Evolutionary conservation across 2,797 vertebrate genomes (phyloP).

Genomic region (Peromyscus aztecus): DNA sequence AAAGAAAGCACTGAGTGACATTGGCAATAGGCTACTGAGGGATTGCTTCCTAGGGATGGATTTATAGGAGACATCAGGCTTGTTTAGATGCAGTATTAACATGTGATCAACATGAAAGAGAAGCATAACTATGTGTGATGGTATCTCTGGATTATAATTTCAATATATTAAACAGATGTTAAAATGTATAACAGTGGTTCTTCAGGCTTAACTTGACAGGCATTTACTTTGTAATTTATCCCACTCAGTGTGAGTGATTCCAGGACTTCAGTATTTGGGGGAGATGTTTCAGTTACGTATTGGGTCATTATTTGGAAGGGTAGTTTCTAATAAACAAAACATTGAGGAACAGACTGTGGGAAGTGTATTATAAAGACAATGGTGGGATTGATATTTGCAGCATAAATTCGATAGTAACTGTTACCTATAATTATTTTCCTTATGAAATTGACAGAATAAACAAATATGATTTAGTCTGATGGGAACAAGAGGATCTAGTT

Average conservation of each 20-base stretch:
- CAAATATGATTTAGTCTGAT: slow-evolving; percentile 55
- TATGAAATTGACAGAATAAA: slow-evolving; percentile 56
- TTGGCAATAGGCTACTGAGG: background rate
- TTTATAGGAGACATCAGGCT: background rate
- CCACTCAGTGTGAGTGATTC: background rate
- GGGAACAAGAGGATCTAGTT: slow-evolving; percentile 59
- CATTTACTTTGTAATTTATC: background rate
- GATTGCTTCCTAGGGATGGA: background rate
- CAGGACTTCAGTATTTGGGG: background rate
- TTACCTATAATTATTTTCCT: slow-evolving; percentile 47
- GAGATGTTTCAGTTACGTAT: background rate
- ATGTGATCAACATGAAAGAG: slow-evolving; percentile 38
- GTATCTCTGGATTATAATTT: slow-evolving; percentile 45
- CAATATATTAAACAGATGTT: background rate
- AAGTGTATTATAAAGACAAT: background rate
- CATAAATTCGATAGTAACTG: background rate
- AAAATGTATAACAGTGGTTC: background rate
- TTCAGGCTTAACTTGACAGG: background rate
- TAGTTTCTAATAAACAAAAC: slow-evolving; percentile 7
- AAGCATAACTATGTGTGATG: background rate
- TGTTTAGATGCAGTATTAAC: slow-evolving; percentile 36
- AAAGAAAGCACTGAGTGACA: background rate
- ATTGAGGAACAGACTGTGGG: background rate
- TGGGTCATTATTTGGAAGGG: background rate
- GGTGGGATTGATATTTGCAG: background rate